Conservation (phyloP, 2,797 vertebrate genomes). For the Melanotaenia pygmaea region DNA sequence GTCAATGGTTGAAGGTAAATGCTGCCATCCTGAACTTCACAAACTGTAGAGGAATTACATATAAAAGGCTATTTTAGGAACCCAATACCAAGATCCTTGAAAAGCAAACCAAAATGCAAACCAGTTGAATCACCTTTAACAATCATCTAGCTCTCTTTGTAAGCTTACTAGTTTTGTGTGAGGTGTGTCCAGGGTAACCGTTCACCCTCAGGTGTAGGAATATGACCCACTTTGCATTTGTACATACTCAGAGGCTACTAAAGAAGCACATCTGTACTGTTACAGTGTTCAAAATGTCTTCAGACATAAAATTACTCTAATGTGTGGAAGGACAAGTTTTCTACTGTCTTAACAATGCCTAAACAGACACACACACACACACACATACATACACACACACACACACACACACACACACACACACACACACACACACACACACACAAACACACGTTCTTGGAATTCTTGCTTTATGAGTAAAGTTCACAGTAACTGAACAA, state of each 20-base stretch:
- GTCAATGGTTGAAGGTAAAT: neutral
- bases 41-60: slow-evolving; percentile 4
- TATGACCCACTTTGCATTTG: slow-evolving; percentile 16
- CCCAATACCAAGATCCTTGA: neutral
- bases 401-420: slow-evolving; percentile 5
- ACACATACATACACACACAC: slow-evolving; percentile 2
- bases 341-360: neutral
- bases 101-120: slow-evolving; percentile 29
- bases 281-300: neutral
- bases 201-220: slow-evolving; percentile 46
- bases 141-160: slow-evolving; percentile 35
- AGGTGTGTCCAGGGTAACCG: slow-evolving; percentile 34
- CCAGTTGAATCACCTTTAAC: slow-evolving; percentile 39
- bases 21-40: neutral
- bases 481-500: slow-evolving; percentile 45
- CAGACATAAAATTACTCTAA: neutral
- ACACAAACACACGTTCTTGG: slow-evolving; percentile 30
- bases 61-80: slow-evolving; percentile 29
- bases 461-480: slow-evolving; percentile 51
- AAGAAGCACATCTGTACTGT: neutral
- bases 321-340: slow-evolving; percentile 12
- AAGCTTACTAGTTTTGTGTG: slow-evolving; percentile 24
- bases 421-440: neutral
- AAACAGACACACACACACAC: neutral
- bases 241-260: neutral